phyloP scores from a whole-genome alignment of 2,888 invertebrate genomes.

The Yponomeuta sedellus region DNA sequence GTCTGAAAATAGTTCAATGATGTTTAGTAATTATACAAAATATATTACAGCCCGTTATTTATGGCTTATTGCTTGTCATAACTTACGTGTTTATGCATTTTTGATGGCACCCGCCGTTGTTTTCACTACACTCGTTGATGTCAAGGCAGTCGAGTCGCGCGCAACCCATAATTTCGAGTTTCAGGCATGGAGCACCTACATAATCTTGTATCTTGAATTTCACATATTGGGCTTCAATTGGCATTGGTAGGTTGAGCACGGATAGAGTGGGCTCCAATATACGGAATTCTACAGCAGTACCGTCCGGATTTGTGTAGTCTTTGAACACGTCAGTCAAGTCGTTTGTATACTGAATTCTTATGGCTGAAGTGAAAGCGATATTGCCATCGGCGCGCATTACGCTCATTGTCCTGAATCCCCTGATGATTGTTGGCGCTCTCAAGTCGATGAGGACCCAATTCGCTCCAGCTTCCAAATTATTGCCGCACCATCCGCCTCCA shows the following conservation, averaged over 20 bases:
- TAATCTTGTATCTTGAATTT: constrained; percentile 92
- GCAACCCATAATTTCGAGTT: constrained; percentile 95
- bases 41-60: background rate
- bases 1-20: constrained; percentile 58
- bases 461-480: constrained; percentile 87
- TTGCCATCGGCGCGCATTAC: constrained; percentile 88
- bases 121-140: constrained; percentile 89
- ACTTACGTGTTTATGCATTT: constrained; percentile 89
- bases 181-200: constrained; percentile 90
- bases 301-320: constrained; percentile 94
- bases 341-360: constrained; percentile 91
- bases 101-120: constrained; percentile 95
- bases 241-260: constrained; percentile 91
- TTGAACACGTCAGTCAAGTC: constrained; percentile 92
- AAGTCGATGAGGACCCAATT: constrained; percentile 94
- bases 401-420: constrained; percentile 94
- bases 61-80: background rate
- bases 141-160: constrained; percentile 92
- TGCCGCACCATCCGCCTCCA: constrained; percentile 93
- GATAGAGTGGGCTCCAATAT: constrained; percentile 94
- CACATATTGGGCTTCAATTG: constrained; percentile 92
- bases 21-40: constrained; percentile 6
- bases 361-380: constrained; percentile 92
- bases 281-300: constrained; percentile 94
- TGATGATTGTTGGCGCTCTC: constrained; percentile 90